Evolutionary conservation across 2,113 vertebrate genomes (phyloP).

Genomic region (Pteropus alecto): DNA sequence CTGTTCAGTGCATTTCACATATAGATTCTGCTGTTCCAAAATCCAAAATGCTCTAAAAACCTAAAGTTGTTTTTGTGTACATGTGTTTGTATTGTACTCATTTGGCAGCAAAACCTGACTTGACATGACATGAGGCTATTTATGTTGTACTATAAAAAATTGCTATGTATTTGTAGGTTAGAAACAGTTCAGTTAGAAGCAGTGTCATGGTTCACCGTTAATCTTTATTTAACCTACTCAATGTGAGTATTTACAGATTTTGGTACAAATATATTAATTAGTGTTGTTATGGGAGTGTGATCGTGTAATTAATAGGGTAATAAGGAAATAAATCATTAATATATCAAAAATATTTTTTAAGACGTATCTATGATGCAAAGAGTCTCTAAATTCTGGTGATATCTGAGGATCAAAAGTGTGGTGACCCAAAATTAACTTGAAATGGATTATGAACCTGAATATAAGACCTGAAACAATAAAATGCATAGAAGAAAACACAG

Average conservation of each 20-base stretch:
- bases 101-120: background rate
- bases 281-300: background rate
- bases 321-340: background rate
- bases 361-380: background rate
- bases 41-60: background rate
- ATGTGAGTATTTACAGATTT: background rate
- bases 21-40: background rate
- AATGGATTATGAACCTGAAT: too few species aligned
- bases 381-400: background rate
- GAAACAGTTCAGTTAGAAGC: background rate
- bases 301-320: background rate
- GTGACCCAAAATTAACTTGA: too few species aligned
- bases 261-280: background rate
- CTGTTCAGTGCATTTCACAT: background rate
- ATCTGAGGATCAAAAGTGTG: background rate
- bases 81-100: background rate
- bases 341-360: background rate
- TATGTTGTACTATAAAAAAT: background rate
- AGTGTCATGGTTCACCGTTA: background rate
- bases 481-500: too few species aligned
- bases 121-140: background rate
- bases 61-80: background rate
- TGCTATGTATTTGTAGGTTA: background rate
- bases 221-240: slow-evolving; percentile 19
- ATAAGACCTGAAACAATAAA: too few species aligned